Conservation (phyloP, 1,140 invertebrate species). For the Bombus soroeensis region DNA sequence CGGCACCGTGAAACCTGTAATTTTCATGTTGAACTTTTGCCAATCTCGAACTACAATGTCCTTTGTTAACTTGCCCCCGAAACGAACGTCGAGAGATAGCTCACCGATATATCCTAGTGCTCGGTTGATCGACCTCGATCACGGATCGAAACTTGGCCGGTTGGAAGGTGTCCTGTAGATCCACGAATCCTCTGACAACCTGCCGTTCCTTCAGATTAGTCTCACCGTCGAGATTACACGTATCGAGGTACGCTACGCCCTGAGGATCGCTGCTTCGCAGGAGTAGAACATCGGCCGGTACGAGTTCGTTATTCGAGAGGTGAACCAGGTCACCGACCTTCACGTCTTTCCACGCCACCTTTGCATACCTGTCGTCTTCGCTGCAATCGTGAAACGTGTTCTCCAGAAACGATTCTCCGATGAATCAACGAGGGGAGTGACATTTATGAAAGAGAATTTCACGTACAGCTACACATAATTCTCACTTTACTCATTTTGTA, state of each 20-base stretch:
- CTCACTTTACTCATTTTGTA: neutral
- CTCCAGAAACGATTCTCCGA: neutral
- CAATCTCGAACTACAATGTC: no score
- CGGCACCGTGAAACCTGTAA: constrained; percentile 92
- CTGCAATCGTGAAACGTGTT: constrained; percentile 83
- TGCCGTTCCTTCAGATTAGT: constrained; percentile 99
- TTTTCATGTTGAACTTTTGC: constrained; percentile 7
- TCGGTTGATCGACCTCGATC: constrained; percentile 96
- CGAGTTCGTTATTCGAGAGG: constrained; percentile 97
- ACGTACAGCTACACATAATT: neutral
- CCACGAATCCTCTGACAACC: constrained; percentile 87
- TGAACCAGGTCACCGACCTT: constrained; percentile 97
- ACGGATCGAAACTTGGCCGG: constrained; percentile 92
- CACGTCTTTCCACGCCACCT: constrained; percentile 94
- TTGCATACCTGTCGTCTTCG: constrained; percentile 91
- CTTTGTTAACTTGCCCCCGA: no score
- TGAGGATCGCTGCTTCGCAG: constrained; percentile 95
- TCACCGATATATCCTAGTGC: constrained; percentile 94
- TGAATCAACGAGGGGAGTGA: neutral
- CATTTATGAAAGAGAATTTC: neutral
- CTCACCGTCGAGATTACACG: constrained; percentile 99
- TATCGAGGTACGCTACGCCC: constrained; percentile 98
- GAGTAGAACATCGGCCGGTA: constrained; percentile 97
- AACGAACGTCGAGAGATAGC: neutral
- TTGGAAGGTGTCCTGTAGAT: constrained; percentile 88